Percentiles rank a stretch among this genome's conserved stretches.
Conservation (phyloP, 1,140 invertebrate genomes). For the Pemphigus obesinymphae region DNA sequence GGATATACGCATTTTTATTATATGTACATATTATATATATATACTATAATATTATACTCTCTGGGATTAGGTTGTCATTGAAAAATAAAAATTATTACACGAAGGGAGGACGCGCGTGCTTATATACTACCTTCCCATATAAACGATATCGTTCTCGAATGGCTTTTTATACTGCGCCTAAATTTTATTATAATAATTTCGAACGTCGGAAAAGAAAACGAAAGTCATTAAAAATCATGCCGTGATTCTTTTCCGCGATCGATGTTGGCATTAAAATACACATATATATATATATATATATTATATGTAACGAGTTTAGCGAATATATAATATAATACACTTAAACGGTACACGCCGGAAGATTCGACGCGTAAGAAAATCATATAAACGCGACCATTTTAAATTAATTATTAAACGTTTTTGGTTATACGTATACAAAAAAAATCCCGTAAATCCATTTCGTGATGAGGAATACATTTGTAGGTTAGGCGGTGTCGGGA, state of each 20-base stretch:
- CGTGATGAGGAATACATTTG: too few relatives aligned
- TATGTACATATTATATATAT: not conserved
- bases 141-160: not conserved
- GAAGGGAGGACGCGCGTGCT: not conserved
- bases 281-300: too few relatives aligned
- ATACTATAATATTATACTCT: not conserved
- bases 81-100: not conserved
- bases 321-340: not conserved
- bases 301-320: not conserved
- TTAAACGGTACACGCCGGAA: too few relatives aligned
- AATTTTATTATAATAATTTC: not conserved
- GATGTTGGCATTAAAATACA: not conserved
- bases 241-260: not conserved
- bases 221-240: not conserved
- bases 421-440: not conserved
- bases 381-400: not conserved
- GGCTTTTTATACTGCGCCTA: not conserved
- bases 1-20: too few relatives aligned
- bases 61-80: not conserved
- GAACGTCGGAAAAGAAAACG: not conserved
- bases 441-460: too few relatives aligned
- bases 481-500: too few relatives aligned
- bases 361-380: not conserved
- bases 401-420: slow-evolving; percentile 13
- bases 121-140: too few relatives aligned